Conservation (phyloP, 2,113 vertebrate species). For the Hiodon alosoides region DNA sequence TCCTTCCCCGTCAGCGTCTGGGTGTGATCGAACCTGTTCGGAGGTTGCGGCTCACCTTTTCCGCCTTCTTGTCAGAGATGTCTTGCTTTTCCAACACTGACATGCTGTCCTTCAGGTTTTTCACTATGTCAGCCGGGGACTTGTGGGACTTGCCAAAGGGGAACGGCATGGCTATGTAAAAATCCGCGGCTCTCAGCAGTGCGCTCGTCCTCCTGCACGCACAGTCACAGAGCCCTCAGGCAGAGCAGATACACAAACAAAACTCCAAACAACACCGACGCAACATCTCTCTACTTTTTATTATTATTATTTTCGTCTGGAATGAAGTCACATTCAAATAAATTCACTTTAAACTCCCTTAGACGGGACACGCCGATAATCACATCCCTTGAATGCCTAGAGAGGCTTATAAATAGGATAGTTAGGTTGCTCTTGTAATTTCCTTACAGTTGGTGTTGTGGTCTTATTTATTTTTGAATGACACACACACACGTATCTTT, state of each 20-base stretch:
- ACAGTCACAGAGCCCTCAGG: slow-evolving; percentile 67
- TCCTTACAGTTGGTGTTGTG: too few relatives aligned
- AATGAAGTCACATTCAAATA: too few relatives aligned
- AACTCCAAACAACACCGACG: background rate
- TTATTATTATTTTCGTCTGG: too few relatives aligned
- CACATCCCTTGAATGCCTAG: too few relatives aligned
- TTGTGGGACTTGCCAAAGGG: slow-evolving; percentile 96
- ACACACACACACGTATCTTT: too few relatives aligned
- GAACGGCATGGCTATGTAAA: slow-evolving; percentile 84
- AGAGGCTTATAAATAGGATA: too few relatives aligned
- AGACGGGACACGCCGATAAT: too few relatives aligned
- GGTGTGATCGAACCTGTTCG: background rate
- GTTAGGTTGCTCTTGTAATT: too few relatives aligned
- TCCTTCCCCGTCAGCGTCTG: background rate
- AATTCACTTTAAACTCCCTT: too few relatives aligned
- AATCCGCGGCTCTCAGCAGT: slow-evolving; percentile 31
- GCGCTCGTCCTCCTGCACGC: slow-evolving; percentile 40
- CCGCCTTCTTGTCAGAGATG: slow-evolving; percentile 80
- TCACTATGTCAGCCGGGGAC: slow-evolving; percentile 94
- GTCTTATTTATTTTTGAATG: too few relatives aligned
- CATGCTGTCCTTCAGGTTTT: slow-evolving; percentile 95
- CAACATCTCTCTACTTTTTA: background rate
- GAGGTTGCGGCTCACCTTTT: slow-evolving; percentile 61
- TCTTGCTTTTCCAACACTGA: slow-evolving; percentile 81
- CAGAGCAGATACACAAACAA: slow-evolving; percentile 16